A percentile compares a stretch with the other conserved stretches of the same genome.
Conservation (phyloP, 1,140 invertebrate genomes). For the Drosophila hydei region DNA sequence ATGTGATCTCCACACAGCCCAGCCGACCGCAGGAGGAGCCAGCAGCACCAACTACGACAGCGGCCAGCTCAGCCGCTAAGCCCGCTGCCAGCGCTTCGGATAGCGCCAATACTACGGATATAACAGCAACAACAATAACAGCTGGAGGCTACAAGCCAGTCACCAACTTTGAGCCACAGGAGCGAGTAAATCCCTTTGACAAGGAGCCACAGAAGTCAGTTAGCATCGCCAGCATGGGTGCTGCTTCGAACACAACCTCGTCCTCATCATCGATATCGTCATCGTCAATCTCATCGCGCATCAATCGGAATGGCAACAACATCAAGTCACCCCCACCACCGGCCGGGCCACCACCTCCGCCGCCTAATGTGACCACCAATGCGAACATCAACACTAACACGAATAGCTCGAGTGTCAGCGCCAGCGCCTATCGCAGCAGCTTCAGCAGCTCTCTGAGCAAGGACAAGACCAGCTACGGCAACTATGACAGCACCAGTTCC, state of each 20-base stretch:
- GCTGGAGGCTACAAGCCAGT: conserved; percentile 69
- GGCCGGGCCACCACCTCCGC: conserved; percentile 71
- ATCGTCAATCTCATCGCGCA: conserved; percentile 72
- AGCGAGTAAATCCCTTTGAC: conserved; percentile 81
- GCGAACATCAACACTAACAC: conserved; percentile 48
- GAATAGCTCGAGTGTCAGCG: conserved; percentile 42
- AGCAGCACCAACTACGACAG: conserved; percentile 28
- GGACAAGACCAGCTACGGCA: conserved; percentile 77
- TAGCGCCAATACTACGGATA: conserved; percentile 70
- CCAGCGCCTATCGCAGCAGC: conserved; percentile 62
- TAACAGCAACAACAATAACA: conserved; percentile 17
- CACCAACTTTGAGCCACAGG: conserved; percentile 82
- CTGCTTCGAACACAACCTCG: conserved; percentile 57
- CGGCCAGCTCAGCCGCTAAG: conserved; percentile 48
- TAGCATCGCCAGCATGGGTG: conserved; percentile 61
- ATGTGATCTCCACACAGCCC: conserved; percentile 76
- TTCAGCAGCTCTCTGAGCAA: conserved; percentile 74
- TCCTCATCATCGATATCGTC: conserved; percentile 76
- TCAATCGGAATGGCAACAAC: conserved; percentile 70
- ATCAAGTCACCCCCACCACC: conserved; percentile 79
- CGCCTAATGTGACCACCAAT: conserved; percentile 55
- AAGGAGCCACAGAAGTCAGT: conserved; percentile 71
- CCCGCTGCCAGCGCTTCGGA: conserved; percentile 78
- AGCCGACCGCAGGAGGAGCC: conserved; percentile 55
- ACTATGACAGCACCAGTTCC: conserved; percentile 76